Evolutionary conservation across 2,888 invertebrate genomes (phyloP), one percentile per base, ranked within the genome.

Genomic region (Clunio marinus): DNA sequence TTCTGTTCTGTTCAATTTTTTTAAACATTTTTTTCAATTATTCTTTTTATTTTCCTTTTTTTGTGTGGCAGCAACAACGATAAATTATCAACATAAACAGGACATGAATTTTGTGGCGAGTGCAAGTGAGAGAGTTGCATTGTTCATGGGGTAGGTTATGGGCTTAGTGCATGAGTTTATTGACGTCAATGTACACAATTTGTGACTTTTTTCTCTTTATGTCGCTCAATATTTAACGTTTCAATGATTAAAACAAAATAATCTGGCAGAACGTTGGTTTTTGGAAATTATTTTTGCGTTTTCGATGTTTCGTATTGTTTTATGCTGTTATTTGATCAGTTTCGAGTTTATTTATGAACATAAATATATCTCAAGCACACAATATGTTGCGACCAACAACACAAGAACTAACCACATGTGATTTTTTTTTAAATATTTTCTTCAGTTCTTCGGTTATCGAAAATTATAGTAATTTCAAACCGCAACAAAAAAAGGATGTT

Each of bases 71-170:
- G 7, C 60, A 60, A 35, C 57, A 22, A 7, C 20, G 20, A 35
- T 20, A 60, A 58, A 27, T 58, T 2, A 2, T 8, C 28, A 60
- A 37, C 41, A 27, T 27, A 62, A 63, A 63, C 63, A 63, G 63
- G 63, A 63, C 63, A 46, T 46, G 27, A 20, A 27, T 24, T 63
- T 63, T 46, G 60, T 63, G 46, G 45, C 22, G 17, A 27, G 24
- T 45, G 15, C 5, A 27, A 45, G 63, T 15, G 41, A 37, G 24
- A 35, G 60, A 24, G 37, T 59, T 45, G 27, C 22, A 22, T n/a
- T 27, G n/a, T 2, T 27, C 27, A 63, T 63, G 28, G 63, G 63
- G 63, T 63, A 63, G 63, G 63, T 63, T 63, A 63, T 62, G 63
- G 45, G 41, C 62, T 22, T 41, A 62, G 41, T 41, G n/a, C 24